Percentiles rank a stretch among this genome's conserved stretches.
These are phyloP conservation scores for Lagorchestes hirsutus DNA, from an alignment of 2,797 vertebrate species.

Conservation along the genomic window DNA sequence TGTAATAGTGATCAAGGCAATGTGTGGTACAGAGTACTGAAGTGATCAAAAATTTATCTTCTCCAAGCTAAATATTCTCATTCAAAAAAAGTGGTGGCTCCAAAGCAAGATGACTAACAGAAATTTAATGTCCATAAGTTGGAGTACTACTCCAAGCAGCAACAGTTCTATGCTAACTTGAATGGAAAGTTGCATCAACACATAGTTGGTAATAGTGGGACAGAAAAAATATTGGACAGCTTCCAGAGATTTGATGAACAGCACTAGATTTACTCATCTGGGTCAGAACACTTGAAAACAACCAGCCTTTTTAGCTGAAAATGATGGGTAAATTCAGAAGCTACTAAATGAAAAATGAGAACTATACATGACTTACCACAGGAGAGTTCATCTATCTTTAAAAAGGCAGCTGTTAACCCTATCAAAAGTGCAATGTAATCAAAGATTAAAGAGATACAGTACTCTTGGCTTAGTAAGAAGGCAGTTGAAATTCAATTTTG, in stretches of 20 bases:
- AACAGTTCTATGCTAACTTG: not conserved
- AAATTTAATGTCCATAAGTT: not conserved
- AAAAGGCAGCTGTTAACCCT: not conserved
- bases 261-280: not conserved
- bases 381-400: not conserved
- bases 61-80: not conserved
- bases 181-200: not conserved
- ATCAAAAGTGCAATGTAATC: not conserved
- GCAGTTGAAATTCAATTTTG: not conserved
- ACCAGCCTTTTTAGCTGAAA: not conserved
- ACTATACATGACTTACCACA: not conserved
- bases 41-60: not conserved
- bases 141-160: not conserved
- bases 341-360: not conserved
- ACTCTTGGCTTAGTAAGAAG: not conserved
- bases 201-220: not conserved
- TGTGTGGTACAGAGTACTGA: not conserved
- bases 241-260: not conserved
- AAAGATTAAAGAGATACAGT: not conserved
- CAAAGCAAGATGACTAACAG: not conserved
- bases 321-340: not conserved
- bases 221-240: not conserved
- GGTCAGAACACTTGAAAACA: not conserved
- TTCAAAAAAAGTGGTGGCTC: not conserved
- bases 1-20: not conserved